These are phyloP conservation scores for Cynopterus sphinx DNA, from an alignment of 2,797 vertebrate species.

Conservation along the genomic window DNA sequence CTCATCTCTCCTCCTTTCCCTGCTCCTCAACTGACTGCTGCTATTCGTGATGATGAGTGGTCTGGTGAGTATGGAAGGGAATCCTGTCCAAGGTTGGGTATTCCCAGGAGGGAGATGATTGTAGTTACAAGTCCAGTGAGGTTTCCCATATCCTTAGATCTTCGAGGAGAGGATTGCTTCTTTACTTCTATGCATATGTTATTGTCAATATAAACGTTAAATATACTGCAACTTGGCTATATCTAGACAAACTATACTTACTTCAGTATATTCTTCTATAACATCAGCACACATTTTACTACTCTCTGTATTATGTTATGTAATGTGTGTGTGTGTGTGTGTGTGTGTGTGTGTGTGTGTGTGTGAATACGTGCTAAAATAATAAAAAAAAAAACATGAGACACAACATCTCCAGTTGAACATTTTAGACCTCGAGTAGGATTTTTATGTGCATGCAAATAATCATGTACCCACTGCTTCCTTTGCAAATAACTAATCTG, in stretches of 20 bases:
- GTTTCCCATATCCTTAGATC: background rate
- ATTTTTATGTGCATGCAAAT: slow-evolving; percentile 43
- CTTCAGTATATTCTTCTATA: slow-evolving; percentile 41
- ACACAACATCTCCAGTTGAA: slow-evolving; percentile 10
- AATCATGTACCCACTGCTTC: background rate
- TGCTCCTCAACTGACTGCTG: background rate
- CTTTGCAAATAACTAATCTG: slow-evolving; percentile 1
- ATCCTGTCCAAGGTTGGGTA: background rate
- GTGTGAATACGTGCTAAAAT: background rate
- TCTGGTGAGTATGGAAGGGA: background rate
- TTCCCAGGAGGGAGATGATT: background rate
- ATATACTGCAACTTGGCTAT: background rate
- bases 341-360: too few relatives aligned
- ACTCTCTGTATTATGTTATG: background rate
- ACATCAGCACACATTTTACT: background rate
- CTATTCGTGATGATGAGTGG: background rate
- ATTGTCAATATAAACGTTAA: slow-evolving; percentile 10
- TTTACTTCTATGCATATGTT: background rate
- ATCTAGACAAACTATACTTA: background rate
- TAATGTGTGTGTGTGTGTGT: too few relatives aligned
- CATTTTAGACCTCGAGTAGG: background rate
- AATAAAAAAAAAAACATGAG: background rate
- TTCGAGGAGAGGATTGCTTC: background rate
- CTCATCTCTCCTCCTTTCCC: background rate
- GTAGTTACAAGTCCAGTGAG: background rate